Conservation (phyloP, 2,113 vertebrate species). For the Capra hircus region DNA sequence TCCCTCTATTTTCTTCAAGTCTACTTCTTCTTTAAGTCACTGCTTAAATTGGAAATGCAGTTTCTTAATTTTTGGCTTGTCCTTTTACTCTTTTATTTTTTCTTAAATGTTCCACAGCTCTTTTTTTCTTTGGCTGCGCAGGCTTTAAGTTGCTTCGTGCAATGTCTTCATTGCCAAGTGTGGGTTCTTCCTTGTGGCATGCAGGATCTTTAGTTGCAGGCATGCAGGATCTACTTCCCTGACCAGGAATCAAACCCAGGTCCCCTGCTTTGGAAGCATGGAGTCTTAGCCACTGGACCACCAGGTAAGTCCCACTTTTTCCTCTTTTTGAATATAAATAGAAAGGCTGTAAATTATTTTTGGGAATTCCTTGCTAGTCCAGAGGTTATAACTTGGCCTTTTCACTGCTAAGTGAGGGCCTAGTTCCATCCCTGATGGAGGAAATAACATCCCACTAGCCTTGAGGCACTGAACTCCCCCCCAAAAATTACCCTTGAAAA, state of each 20-base stretch:
- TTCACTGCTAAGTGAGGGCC: background rate
- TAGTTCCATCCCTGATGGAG: background rate
- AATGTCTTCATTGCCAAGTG: background rate
- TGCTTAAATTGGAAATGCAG: background rate
- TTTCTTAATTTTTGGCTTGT: background rate
- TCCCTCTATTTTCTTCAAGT: background rate
- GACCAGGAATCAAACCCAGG: background rate
- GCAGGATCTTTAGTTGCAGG: background rate
- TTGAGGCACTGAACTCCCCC: background rate
- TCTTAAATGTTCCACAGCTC: background rate
- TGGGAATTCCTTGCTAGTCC: background rate
- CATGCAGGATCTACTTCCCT: background rate
- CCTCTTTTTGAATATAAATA: constrained; percentile 1
- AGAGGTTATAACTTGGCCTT: background rate
- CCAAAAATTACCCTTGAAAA: background rate
- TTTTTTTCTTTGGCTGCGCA: background rate
- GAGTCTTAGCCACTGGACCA: background rate
- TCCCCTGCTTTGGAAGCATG: background rate
- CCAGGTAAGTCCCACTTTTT: background rate
- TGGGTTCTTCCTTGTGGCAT: background rate
- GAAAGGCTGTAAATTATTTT: background rate
- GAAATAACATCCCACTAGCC: background rate
- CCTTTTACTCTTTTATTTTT: background rate
- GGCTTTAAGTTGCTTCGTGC: background rate
- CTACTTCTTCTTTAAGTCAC: background rate